A percentile compares a stretch with the other conserved stretches of the same genome.
phyloP scores from a whole-genome alignment of 2,888 invertebrate genomes.

The Dendrolimus houi region DNA sequence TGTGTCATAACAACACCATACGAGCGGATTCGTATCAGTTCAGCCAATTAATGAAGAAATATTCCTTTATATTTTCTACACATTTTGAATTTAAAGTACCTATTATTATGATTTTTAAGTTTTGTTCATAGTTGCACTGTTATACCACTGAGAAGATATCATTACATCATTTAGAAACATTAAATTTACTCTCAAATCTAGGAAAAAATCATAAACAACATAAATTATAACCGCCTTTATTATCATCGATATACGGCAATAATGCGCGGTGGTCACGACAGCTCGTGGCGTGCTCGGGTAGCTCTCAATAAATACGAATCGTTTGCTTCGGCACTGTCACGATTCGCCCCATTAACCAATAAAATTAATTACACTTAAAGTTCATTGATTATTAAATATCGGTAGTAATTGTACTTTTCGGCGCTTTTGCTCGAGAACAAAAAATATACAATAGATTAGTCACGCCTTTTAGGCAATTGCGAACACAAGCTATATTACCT shows the following conservation, averaged over 20 bases:
- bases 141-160: too few relatives aligned
- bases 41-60: too few relatives aligned
- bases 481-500: constrained; percentile 37
- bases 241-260: constrained; percentile 2
- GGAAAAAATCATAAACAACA: too few relatives aligned
- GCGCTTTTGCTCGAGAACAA: constrained; percentile 57
- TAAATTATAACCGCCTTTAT: too few relatives aligned
- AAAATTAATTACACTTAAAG: constrained; percentile 74
- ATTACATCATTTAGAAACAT: too few relatives aligned
- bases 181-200: too few relatives aligned
- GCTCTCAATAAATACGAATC: constrained; percentile 53
- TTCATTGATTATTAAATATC: constrained; percentile 66
- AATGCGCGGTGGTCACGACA: constrained; percentile 38
- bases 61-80: too few relatives aligned
- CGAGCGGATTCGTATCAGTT: too few relatives aligned
- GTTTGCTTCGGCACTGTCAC: constrained; percentile 63
- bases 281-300: constrained; percentile 13
- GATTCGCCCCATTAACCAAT: constrained; percentile 63
- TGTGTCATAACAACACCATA: neutral
- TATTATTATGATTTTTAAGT: too few relatives aligned
- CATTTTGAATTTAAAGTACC: too few relatives aligned
- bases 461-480: constrained; percentile 34
- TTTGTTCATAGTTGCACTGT: too few relatives aligned
- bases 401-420: constrained; percentile 60
- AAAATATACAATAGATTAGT: constrained; percentile 46